Base-by-base conservation (phyloP, 2,888 invertebrate species). In the Leptodirus hochenwartii region DNA sequence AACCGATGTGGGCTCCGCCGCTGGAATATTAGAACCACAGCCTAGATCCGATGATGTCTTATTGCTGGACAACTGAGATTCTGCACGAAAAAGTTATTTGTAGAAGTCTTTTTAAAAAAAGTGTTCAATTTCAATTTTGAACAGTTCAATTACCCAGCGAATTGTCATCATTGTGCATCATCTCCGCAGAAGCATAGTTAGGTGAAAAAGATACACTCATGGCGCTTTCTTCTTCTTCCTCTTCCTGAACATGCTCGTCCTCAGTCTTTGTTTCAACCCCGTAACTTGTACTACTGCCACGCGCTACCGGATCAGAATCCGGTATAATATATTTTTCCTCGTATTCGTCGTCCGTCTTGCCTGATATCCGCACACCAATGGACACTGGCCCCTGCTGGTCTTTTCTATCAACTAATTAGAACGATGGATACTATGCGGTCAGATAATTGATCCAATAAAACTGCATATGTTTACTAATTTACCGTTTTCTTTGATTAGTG, bases 1-100 rank as follows among this genome's bases (percentile, higher is more conserved):
- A 4, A 50, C 47, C 10, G 53, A 51, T 5, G 54, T 52, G 5
- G 47, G 44, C 37, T 52, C 49, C 13, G 51, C 50, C 5, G 51
- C 50, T 3, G 53, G 52, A 17, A 52, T 44, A 17, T 41, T 45
- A n/a, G n/a, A n/a, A n/a, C n/a, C n/a, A n/a, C n/a, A n/a, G n/a
- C n/a, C n/a, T n/a, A n/a, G n/a, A n/a, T n/a, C n/a, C n/a, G n/a
- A n/a, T n/a, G n/a, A n/a, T n/a, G n/a, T n/a, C n/a, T n/a, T n/a
- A n/a, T n/a, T n/a, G n/a, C n/a, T n/a, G n/a, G n/a, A n/a, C n/a
- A n/a, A n/a, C n/a, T n/a, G n/a, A n/a, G n/a, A n/a, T n/a, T n/a
- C n/a, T n/a, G n/a, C n/a, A n/a, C n/a, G n/a, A n/a, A n/a, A n/a
- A n/a, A n/a, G n/a, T n/a, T n/a, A n/a, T n/a, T n/a, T n/a, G n/a